Conservation (phyloP, 2,113 vertebrate genomes). For the Leucoraja erinaceus region DNA sequence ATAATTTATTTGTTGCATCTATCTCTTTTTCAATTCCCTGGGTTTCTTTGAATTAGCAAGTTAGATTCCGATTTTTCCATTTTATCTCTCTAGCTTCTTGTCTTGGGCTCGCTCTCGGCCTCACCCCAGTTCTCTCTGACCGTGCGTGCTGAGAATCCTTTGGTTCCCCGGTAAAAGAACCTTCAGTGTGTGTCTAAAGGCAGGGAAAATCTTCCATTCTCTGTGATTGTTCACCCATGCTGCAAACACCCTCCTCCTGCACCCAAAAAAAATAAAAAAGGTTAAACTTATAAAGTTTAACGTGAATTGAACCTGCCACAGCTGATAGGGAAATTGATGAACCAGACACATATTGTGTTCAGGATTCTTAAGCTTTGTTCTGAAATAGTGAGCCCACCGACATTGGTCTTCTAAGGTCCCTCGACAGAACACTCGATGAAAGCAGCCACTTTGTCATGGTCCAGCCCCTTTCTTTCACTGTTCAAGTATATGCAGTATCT, state of each 20-base stretch:
- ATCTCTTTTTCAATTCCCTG: background rate
- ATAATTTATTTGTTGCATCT: background rate
- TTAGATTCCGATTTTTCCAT: background rate
- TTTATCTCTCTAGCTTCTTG: background rate
- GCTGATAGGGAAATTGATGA: background rate
- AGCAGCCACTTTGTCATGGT: conserved; percentile 28
- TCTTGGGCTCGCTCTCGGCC: background rate
- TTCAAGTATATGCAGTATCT: conserved; percentile 26
- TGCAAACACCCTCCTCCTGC: background rate
- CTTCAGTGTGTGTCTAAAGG: background rate
- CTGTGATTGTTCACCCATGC: background rate
- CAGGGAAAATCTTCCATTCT: background rate
- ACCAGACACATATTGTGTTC: conserved; percentile 16
- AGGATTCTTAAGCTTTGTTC: background rate
- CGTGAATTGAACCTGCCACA: conserved; percentile 12
- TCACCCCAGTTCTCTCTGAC: background rate
- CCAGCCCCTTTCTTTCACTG: conserved; percentile 26
- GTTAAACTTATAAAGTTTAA: conserved; percentile 28
- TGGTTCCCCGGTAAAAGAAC: background rate
- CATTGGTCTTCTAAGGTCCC: background rate
- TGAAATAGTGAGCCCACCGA: conserved; percentile 11
- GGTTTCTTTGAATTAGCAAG: background rate
- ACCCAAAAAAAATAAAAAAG: background rate
- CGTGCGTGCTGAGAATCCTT: background rate
- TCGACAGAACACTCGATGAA: conserved; percentile 28